Evolutionary conservation across 2,113 vertebrate genomes (phyloP).

Genomic region (Macrotus californicus): DNA sequence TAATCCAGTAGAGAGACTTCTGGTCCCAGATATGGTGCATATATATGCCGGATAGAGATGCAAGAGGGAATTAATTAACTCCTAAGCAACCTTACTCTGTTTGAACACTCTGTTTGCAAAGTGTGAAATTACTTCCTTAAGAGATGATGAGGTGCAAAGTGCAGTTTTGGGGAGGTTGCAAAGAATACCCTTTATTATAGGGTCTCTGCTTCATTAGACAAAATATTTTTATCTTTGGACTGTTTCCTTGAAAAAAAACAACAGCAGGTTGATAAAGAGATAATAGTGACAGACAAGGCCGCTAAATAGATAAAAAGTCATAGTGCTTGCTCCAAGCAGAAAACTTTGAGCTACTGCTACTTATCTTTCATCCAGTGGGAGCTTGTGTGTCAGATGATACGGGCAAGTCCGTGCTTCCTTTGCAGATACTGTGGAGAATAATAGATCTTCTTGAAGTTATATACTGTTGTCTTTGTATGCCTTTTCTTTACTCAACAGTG

Average conservation of each 20-base stretch:
- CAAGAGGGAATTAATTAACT: constrained; percentile 33
- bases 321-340: not conserved
- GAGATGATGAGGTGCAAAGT: not conserved
- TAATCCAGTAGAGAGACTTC: constrained; percentile 38
- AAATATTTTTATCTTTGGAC: constrained; percentile 38
- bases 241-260: constrained; percentile 4
- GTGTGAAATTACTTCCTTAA: not conserved
- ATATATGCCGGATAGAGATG: not conserved
- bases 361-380: constrained; percentile 33
- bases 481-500: constrained; percentile 55
- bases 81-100: constrained; percentile 14
- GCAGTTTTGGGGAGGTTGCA: not conserved
- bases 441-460: constrained; percentile 36
- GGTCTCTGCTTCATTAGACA: constrained; percentile 27
- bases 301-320: constrained; percentile 20
- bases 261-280: constrained; percentile 40
- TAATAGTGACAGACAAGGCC: constrained; percentile 43
- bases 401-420: constrained; percentile 6
- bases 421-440: constrained; percentile 30
- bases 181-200: not conserved
- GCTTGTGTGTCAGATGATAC: constrained; percentile 13
- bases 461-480: not conserved
- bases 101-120: constrained; percentile 30
- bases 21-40: not conserved
- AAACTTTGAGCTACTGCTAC: constrained; percentile 18